These are phyloP conservation scores for Prunella strophiata DNA, from an alignment of 2,797 vertebrate genomes.

Conservation along the genomic window DNA sequence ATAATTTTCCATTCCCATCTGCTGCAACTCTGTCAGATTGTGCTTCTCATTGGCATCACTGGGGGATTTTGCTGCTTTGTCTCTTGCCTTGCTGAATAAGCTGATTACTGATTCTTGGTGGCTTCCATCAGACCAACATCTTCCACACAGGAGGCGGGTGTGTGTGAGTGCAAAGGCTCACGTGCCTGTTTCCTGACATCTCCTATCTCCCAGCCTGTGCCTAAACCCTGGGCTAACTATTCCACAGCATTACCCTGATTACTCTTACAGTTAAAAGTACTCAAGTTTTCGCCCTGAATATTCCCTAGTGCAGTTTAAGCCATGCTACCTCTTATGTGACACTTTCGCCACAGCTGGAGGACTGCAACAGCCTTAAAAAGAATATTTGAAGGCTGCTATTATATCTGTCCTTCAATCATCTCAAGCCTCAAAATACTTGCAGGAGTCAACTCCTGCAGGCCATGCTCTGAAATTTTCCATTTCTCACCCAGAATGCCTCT, in stretches of 20 bases:
- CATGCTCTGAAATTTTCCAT: neutral
- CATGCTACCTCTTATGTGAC: neutral
- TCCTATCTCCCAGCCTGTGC: neutral
- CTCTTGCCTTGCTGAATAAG: neutral
- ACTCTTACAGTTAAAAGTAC: neutral
- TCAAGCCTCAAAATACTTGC: neutral
- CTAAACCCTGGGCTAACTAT: neutral
- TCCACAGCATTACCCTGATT: neutral
- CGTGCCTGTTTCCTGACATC: neutral
- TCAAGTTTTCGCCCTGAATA: neutral
- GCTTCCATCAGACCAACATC: neutral
- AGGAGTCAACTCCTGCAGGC: fast-evolving
- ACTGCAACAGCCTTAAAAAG: neutral
- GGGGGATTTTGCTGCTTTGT: neutral
- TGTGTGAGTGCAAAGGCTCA: neutral
- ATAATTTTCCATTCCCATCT: neutral
- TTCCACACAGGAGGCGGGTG: neutral
- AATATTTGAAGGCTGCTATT: neutral
- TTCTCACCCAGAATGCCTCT: neutral
- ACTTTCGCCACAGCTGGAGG: neutral
- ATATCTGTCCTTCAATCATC: neutral
- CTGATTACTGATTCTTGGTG: neutral
- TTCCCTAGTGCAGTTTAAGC: neutral
- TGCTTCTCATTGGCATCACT: fast-evolving
- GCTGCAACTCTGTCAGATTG: neutral